Conservation (phyloP, 2,797 vertebrate species). For the Sebastes kiyomatsui region DNA sequence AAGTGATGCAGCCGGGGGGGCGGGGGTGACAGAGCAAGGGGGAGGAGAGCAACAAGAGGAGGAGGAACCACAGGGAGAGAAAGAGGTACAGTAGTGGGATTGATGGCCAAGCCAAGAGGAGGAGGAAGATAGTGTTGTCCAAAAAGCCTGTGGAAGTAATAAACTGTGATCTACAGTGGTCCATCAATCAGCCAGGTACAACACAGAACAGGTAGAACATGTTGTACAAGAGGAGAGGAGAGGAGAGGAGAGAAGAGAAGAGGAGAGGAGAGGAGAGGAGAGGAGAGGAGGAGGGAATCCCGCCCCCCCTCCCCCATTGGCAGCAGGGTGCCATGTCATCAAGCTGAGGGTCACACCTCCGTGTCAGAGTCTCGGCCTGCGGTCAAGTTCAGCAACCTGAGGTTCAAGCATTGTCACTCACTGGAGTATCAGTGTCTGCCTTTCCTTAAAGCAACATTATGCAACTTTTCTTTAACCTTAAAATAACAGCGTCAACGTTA, state of each 20-base stretch:
- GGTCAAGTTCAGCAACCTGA: constrained; percentile 61
- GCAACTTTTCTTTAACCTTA: neutral
- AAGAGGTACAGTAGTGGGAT: neutral
- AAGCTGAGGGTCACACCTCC: constrained; percentile 49
- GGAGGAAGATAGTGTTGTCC: neutral
- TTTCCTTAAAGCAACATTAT: neutral
- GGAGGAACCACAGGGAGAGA: neutral
- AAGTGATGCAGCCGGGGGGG: neutral
- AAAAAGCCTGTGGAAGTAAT: constrained; percentile 22
- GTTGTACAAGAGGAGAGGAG: constrained; percentile 4
- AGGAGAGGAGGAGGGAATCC: constrained; percentile 7
- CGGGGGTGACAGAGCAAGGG: neutral
- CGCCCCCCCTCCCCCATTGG: constrained; percentile 5
- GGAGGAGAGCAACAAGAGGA: neutral
- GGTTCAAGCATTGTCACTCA: constrained; percentile 35
- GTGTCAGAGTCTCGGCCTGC: constrained; percentile 52
- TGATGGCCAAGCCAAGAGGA: neutral
- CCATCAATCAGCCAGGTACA: constrained; percentile 21
- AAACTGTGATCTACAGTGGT: constrained; percentile 2
- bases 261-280: neutral
- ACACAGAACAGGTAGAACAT: constrained; percentile 14
- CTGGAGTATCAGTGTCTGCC: neutral
- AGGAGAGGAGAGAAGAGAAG: neutral
- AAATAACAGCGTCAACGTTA: neutral
- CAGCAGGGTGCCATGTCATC: constrained; percentile 61